Evolutionary conservation across 2,888 invertebrate species (phyloP).

Genomic region (Phortica magna): DNA sequence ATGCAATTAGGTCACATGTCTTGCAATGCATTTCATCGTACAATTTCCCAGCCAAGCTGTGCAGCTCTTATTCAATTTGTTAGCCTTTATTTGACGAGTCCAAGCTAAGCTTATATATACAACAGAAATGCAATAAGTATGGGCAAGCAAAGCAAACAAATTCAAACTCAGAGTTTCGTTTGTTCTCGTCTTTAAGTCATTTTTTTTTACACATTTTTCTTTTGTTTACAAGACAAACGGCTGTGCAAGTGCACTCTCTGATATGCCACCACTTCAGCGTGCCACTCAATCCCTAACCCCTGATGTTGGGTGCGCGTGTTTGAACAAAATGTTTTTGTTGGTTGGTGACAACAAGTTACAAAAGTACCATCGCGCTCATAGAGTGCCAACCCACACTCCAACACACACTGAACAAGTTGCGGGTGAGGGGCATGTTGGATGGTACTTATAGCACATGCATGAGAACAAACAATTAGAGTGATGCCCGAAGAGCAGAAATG

Average conservation of each 20-base stretch:
- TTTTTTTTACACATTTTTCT: constrained; percentile 54
- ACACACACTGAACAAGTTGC: neutral
- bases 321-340: constrained; percentile 70
- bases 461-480: constrained; percentile 62
- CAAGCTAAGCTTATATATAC: neutral
- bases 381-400: neutral
- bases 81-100: neutral
- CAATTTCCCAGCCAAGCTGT: too few species aligned
- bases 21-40: too few species aligned
- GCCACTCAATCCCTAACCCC: neutral
- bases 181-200: constrained; percentile 18
- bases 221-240: constrained; percentile 72
- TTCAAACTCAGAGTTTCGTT: neutral
- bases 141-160: neutral
- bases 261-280: neutral
- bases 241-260: constrained; percentile 63
- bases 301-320: constrained; percentile 62
- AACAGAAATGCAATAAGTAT: neutral
- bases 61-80: too few species aligned
- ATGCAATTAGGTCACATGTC: too few species aligned
- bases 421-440: neutral
- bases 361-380: constrained; percentile 52
- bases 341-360: constrained; percentile 73
- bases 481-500: neutral
- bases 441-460: constrained; percentile 43